phyloP scores from a whole-genome alignment of 2,797 vertebrate genomes.

The Squalus acanthias region DNA sequence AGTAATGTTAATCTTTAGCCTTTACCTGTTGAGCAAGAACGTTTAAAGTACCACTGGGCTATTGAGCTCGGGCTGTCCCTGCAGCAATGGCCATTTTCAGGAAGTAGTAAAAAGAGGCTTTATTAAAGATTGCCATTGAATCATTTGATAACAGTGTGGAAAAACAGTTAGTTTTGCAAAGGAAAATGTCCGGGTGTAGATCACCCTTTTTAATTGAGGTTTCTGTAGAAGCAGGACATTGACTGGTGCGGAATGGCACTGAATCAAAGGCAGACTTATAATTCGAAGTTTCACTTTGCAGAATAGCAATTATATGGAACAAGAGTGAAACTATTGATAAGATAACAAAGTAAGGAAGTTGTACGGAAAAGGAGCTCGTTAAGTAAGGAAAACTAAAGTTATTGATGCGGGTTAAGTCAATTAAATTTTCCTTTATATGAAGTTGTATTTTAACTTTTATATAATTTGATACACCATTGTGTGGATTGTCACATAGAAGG shows the following conservation, averaged over 20 bases:
- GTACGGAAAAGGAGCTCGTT: background rate
- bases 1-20: background rate
- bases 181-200: too few species aligned
- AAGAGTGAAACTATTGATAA: too few species aligned
- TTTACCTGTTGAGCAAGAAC: background rate
- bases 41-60: background rate
- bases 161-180: too few species aligned
- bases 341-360: background rate
- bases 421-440: background rate
- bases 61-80: background rate
- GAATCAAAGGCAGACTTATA: background rate
- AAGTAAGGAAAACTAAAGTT: background rate
- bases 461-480: too few species aligned
- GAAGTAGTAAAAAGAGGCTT: background rate
- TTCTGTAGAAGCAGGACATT: background rate
- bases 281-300: background rate
- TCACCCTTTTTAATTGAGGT: background rate
- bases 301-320: too few species aligned
- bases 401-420: background rate
- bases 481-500: too few species aligned
- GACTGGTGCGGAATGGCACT: background rate
- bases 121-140: background rate
- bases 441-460: too few species aligned
- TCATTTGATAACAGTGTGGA: background rate
- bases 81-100: background rate